These are phyloP conservation scores for Cheilosia soror DNA, from an alignment of 2,888 invertebrate species.

Conservation along the genomic window DNA sequence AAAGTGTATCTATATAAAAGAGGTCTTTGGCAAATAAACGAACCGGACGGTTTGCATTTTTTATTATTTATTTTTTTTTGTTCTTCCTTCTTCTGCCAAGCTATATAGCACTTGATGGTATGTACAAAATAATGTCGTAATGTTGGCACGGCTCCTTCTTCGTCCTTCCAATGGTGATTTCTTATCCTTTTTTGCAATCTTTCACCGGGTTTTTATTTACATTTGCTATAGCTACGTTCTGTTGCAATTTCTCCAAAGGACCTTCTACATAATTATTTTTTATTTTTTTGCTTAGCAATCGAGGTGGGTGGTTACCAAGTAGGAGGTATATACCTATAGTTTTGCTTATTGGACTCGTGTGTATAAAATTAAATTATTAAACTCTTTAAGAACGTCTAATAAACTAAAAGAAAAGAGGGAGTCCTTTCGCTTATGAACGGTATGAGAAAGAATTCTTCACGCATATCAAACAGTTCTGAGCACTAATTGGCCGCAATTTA, in stretches of 20 bases:
- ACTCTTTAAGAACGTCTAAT: too few relatives aligned
- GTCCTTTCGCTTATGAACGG: too few relatives aligned
- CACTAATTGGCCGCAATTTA: too few relatives aligned
- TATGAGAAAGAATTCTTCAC: too few relatives aligned
- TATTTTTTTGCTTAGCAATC: too few relatives aligned
- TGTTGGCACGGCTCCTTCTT: constrained; percentile 9
- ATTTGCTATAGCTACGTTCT: not conserved
- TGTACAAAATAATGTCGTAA: not conserved
- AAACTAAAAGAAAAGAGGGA: too few relatives aligned
- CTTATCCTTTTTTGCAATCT: not conserved
- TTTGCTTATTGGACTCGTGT: too few relatives aligned
- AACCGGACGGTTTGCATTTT: constrained; percentile 12
- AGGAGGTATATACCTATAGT: too few relatives aligned
- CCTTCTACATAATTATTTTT: too few relatives aligned
- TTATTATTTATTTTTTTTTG: not conserved
- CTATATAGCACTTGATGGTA: not conserved
- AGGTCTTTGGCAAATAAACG: constrained; percentile 7
- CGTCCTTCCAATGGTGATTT: constrained; percentile 3
- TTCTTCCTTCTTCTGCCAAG: not conserved
- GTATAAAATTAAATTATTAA: too few relatives aligned
- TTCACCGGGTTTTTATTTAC: not conserved
- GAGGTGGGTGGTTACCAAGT: too few relatives aligned
- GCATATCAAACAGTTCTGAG: too few relatives aligned
- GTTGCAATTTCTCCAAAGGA: not conserved
- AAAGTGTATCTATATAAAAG: not conserved